Evolutionary conservation across 2,797 vertebrate species (phyloP), one percentile per base, ranked within the genome.

Genomic region (Euphonia xanthogaster): DNA sequence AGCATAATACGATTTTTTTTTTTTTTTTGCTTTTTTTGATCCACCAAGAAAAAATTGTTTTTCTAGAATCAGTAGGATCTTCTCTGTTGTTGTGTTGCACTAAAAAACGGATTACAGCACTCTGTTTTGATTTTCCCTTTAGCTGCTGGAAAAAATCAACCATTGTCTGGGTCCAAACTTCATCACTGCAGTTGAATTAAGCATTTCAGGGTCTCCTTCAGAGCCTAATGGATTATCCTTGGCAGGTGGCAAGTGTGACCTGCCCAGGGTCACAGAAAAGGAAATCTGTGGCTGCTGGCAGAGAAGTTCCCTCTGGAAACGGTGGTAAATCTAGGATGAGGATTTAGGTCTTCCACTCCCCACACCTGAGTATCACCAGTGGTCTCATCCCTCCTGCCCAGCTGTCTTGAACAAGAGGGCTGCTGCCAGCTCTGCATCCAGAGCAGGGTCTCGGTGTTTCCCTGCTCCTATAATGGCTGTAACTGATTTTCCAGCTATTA

Each of bases 401-500:
- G 2, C 24, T 79, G 11, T 45, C 68, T 45, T 31, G 40, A 84
- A 42, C 40, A 7, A 0, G 0, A 40, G 40, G 31, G 18, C 47
- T 68, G 55, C 51, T 91, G 85, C 87, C 6, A 2, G 44, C 48
- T 44, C 31, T 61, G 53, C 30, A 40, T 61, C 67, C 0, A 0
- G 53, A 80, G 35, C 42, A 37, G 71, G 75, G 67, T 28, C 22
- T 74, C 37, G 27, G 5, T 61, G 47, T 45, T 85, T 81, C 45
- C 40, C 33, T 72, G 16, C 20, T 2, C 2, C 65, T 75, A 2
- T 35, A 24, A 47, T 55, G 58, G 11, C 3, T 1, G 23, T 47
- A 63, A 90, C 30, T 82, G 80, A 63, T 84, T 86, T 93, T 87
- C 44, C 70, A 79, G 48, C 71, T 86, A 68, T 83, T 88, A 39